Conservation (phyloP, 2,888 invertebrate species). For the Boloria selene region DNA sequence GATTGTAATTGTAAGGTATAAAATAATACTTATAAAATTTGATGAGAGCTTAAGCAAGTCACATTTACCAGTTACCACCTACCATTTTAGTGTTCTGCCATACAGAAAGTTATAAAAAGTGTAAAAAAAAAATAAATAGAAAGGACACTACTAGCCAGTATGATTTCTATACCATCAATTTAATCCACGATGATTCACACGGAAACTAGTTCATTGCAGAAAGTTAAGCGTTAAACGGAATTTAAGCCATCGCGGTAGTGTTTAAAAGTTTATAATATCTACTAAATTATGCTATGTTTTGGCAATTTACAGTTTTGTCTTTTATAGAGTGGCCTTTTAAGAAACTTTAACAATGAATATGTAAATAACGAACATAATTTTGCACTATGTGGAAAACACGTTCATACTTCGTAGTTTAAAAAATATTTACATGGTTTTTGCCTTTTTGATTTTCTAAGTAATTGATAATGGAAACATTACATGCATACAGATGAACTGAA, state of each 20-base stretch:
- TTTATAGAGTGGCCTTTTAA: neutral
- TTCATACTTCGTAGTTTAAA: too few relatives aligned
- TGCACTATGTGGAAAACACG: neutral
- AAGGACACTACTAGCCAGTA: neutral
- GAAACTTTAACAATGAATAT: neutral
- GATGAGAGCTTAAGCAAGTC: neutral
- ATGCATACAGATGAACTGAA: too few relatives aligned
- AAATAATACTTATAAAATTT: too few relatives aligned
- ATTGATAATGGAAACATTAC: too few relatives aligned
- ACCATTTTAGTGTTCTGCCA: neutral
- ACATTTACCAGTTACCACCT: neutral
- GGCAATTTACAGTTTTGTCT: neutral
- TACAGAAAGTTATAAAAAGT: too few relatives aligned
- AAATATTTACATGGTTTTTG: too few relatives aligned
- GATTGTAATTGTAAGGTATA: too few relatives aligned
- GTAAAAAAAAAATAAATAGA: neutral
- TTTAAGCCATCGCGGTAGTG: slow-evolving; percentile 5
- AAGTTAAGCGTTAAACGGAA: slow-evolving; percentile 20
- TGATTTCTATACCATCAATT: slow-evolving; percentile 8
- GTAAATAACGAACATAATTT: neutral
- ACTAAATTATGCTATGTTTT: neutral
- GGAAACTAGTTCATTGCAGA: slow-evolving; percentile 11
- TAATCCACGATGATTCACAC: slow-evolving; percentile 13
- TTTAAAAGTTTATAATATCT: slow-evolving; percentile 6
- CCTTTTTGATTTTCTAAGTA: too few relatives aligned